Conservation (phyloP, 53 echinoderm and acorn worm genomes). For the Hippasteria phrygiana region DNA sequence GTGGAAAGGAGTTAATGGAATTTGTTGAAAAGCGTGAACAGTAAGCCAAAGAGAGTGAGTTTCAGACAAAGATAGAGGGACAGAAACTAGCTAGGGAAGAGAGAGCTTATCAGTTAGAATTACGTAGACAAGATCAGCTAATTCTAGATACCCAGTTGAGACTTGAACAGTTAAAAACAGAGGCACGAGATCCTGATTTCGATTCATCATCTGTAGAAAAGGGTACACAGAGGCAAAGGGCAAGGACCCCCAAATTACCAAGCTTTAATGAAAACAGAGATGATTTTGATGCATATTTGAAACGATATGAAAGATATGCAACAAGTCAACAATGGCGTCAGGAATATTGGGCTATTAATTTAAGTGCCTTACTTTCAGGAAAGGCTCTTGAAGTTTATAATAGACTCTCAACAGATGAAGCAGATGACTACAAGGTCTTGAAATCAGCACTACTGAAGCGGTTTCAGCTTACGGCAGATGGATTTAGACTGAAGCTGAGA, state of each 20-base stretch:
- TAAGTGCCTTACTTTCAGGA: conserved; percentile 57
- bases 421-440: not conserved
- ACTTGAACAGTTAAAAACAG: not conserved
- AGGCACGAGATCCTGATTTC: not conserved
- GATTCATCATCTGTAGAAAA: not conserved
- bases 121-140: conserved; percentile 19
- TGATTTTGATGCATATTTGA: conserved; percentile 73
- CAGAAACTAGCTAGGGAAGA: conserved; percentile 13
- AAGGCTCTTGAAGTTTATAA: conserved; percentile 52
- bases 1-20: conserved; percentile 17
- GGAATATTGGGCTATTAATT: conserved; percentile 70
- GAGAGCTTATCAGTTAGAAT: not conserved
- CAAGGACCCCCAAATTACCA: conserved; percentile 66
- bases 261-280: conserved; percentile 66
- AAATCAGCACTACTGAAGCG: conserved; percentile 40
- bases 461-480: conserved; percentile 43
- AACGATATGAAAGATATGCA: conserved; percentile 68
- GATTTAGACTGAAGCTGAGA: conserved; percentile 21
- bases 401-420: conserved; percentile 12
- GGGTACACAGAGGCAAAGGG: not conserved
- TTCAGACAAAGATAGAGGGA: not conserved
- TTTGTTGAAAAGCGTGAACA: conserved; percentile 8
- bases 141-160: not conserved
- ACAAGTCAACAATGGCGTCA: conserved; percentile 52
- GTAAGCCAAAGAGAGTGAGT: not conserved